A percentile compares a stretch with the other conserved stretches of the same genome.
Conservation (phyloP, 2,797 vertebrate species). For the Phataginus tricuspis region DNA sequence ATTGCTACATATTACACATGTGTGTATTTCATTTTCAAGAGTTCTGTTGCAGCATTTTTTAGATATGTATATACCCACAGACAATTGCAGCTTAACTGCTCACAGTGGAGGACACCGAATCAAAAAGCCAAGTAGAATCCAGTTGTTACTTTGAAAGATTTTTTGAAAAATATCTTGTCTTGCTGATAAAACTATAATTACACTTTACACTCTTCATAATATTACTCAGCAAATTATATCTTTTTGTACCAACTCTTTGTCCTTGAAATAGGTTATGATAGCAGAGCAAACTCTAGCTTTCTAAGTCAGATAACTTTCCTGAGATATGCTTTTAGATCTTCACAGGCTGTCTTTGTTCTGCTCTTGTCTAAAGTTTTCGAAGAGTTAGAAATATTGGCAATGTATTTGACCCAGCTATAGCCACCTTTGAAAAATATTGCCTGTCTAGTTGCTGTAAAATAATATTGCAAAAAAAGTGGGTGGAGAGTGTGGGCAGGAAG, state of each 20-base stretch:
- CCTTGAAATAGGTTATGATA: conserved; percentile 73
- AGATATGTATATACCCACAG: not conserved
- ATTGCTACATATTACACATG: not conserved
- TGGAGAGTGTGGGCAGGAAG: not conserved
- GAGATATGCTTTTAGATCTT: conserved; percentile 71
- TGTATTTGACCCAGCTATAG: conserved; percentile 72
- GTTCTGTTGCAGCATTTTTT: conserved; percentile 25
- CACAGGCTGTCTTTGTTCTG: conserved; percentile 79
- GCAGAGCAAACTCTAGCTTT: conserved; percentile 75
- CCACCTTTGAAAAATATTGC: conserved; percentile 53
- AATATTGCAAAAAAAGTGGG: not conserved
- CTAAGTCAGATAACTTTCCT: conserved; percentile 70
- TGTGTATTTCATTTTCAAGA: conserved; percentile 2
- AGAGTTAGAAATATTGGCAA: conserved; percentile 72
- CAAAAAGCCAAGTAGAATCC: conserved; percentile 58
- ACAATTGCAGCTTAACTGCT: conserved; percentile 47
- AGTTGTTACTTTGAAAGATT: conserved; percentile 56
- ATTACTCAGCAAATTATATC: conserved; percentile 68
- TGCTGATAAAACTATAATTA: conserved; percentile 68
- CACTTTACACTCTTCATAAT: conserved; percentile 29
- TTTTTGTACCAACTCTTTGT: conserved; percentile 74
- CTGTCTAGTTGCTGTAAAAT: conserved; percentile 13
- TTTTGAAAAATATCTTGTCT: conserved; percentile 50
- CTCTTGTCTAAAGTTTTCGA: conserved; percentile 78
- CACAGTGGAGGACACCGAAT: conserved; percentile 40